These are phyloP conservation scores for Stegana nigrithorax DNA, from an alignment of 2,888 invertebrate genomes.

Conservation along the genomic window DNA sequence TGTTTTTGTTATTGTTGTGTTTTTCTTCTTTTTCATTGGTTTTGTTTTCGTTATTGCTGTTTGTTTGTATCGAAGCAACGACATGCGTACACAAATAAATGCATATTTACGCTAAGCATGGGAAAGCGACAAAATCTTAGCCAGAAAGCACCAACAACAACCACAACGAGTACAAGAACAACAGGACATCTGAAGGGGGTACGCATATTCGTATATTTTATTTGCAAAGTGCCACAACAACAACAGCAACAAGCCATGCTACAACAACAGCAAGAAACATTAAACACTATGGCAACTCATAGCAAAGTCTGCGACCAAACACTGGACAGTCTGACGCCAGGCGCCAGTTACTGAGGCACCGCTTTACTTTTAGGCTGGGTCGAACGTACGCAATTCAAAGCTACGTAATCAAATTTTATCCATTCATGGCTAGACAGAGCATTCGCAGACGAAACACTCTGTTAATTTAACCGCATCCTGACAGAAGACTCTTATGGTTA, in stretches of 20 bases:
- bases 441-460: too few species aligned
- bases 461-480: too few species aligned
- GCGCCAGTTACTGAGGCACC: slow-evolving; percentile 50
- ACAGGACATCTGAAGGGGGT: neutral
- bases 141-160: neutral
- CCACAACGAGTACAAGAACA: neutral
- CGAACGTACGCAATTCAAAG: too few species aligned
- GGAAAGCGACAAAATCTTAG: neutral
- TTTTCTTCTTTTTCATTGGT: neutral
- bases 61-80: too few species aligned
- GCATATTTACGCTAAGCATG: neutral
- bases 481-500: too few species aligned
- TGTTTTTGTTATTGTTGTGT: neutral
- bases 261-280: neutral
- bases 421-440: too few species aligned
- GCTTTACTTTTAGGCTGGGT: too few species aligned
- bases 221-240: slow-evolving; percentile 32
- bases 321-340: slow-evolving; percentile 51
- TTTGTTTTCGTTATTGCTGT: neutral
- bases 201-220: slow-evolving; percentile 25
- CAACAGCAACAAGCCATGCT: neutral
- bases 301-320: slow-evolving; percentile 28
- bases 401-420: too few species aligned
- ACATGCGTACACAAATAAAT: neutral
- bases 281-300: too few species aligned